Base-by-base conservation (phyloP, 2,113 vertebrate species). In the Nerophis ophidion region DNA sequence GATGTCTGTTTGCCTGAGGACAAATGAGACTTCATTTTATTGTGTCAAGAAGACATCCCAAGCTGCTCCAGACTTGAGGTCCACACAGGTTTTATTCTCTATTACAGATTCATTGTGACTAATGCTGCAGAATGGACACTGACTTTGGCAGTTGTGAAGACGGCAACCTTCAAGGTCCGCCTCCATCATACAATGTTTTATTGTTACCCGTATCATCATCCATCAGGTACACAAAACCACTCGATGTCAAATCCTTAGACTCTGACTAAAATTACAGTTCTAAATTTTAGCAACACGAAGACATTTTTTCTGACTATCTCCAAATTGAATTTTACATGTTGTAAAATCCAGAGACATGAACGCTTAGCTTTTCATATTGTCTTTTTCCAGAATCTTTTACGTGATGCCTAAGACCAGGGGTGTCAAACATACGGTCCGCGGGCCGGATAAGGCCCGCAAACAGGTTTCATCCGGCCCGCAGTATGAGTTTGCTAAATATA, bases 51-150 rank as follows among this genome's bases (percentile, higher is more conserved):
- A 66, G 45, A 11, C 72, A 64, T 74, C 61, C 50, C 46, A 60
- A 47, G 45, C 35, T 65, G 51, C 70, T 70, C 59, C 48, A 55
- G 55, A 45, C 69, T 49, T 72, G 60, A 75, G 54, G 72, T 67
- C 62, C 57, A 48, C 66, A 51, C 80, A 49, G 57, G 40, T 42
- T 60, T 56, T 33, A 40, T 40, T 40, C 38, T 7, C 38, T 40
- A 6, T 40, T 4, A 40, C 38, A 4, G 38, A 6, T 8, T 40
- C 8, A 8, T 40, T 2, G 4, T 40, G 8, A 8, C 38, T 40
- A 1, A 40, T 40, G 35, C 35, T 5, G 35, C 35, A 36, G 35
- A 36, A 36, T 7, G 35, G 35, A 36, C 35, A 36, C 7, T 33
- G 54, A 50, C 34, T 54, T 19, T 48, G 44, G 49, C 13, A 1